Evolutionary conservation across 2,888 invertebrate genomes (phyloP), one percentile per base, ranked within the genome.

Genomic region (Cepaea hortensis): DNA sequence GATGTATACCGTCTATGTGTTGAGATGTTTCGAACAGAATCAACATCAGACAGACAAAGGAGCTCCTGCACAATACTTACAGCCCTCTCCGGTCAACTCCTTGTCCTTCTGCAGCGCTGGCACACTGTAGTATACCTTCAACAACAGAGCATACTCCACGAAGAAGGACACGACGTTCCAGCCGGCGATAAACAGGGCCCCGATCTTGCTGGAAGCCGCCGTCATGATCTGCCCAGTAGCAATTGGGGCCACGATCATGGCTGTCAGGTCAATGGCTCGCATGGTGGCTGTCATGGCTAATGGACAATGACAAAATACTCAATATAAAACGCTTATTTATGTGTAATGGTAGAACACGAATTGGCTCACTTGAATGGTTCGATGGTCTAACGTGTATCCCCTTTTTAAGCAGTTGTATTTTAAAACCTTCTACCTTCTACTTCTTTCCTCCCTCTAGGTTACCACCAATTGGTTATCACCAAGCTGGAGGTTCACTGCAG

Each of bases 131-230:
- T 95, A 95, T 50, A 95, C 94, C 81, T 92, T 92, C 88, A 91
- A 91, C 18, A 95, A 92, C 5, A 95, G 91, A 55, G 90, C 91
- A 89, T 95, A 95, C 91, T 95, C 95, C 11, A 95, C 88, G 80
- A 93, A 90, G 81, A 95, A 94, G 1, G 95, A 95, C 23, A 94
- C 87, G 15, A 95, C 81, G 90, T 95, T 95, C 95, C 95, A 95
- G 7, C 87, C 91, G 6, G 93, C 94, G 61, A 95, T 93, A 85
- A 94, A 91, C 15, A 94, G 85, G 35, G 94, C 94, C 9, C 93
- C 92, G 23, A 90, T 87, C 61, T 91, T 88, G 46, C 90, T 76
- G 3, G 90, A 91, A 1, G 89, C 89, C 72, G 88, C 91, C 7
- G 93, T 92, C 94, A 95, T 95, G 18, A 95, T 92, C 88, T 95